Evolutionary conservation across 2,888 invertebrate species (phyloP).

Genomic region (Drosophila anomalata): DNA sequence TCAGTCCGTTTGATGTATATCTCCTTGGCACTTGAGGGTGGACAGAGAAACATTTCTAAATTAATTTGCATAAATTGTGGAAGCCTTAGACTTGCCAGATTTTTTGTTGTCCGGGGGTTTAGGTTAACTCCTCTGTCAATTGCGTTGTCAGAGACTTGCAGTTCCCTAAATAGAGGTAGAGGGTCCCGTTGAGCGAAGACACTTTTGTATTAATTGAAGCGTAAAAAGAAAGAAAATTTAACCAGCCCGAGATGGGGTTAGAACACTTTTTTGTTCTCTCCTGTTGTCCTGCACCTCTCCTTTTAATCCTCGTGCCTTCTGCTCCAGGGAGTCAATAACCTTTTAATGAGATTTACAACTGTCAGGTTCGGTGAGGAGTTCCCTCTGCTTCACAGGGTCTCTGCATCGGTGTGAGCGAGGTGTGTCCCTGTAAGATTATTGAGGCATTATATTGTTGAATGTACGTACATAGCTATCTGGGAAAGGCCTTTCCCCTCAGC

Average conservation of each 20-base stretch:
- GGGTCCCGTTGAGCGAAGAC: conserved; percentile 53
- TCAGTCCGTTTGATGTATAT: conserved; percentile 52
- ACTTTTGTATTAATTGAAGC: conserved; percentile 80
- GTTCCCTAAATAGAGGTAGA: conserved; percentile 39
- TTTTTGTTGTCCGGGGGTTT: conserved; percentile 33
- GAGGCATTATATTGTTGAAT: conserved; percentile 71
- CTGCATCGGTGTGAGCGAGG: conserved; percentile 46
- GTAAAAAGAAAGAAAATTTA: conserved; percentile 74
- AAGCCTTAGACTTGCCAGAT: conserved; percentile 36
- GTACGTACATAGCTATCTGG: conserved; percentile 48
- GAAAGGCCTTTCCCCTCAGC: conserved; percentile 12
- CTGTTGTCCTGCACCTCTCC: conserved; percentile 25
- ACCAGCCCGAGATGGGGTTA: conserved; percentile 45
- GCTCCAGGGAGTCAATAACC: conserved; percentile 69
- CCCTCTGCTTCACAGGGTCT: conserved; percentile 14
- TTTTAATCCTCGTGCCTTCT: conserved; percentile 53
- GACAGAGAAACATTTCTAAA: conserved; percentile 73
- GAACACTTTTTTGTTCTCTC: conserved; percentile 26
- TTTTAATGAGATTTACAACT: conserved; percentile 79
- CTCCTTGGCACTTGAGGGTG: conserved; percentile 68
- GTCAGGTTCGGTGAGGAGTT: conserved; percentile 54
- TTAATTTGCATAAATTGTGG: conserved; percentile 73
- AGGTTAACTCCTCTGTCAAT: conserved; percentile 63
- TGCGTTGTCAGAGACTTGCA: conserved; percentile 56
- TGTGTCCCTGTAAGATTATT: conserved; percentile 70